Conservation (phyloP, 2,888 invertebrate species). For the Hydrotaea diabolus region DNA sequence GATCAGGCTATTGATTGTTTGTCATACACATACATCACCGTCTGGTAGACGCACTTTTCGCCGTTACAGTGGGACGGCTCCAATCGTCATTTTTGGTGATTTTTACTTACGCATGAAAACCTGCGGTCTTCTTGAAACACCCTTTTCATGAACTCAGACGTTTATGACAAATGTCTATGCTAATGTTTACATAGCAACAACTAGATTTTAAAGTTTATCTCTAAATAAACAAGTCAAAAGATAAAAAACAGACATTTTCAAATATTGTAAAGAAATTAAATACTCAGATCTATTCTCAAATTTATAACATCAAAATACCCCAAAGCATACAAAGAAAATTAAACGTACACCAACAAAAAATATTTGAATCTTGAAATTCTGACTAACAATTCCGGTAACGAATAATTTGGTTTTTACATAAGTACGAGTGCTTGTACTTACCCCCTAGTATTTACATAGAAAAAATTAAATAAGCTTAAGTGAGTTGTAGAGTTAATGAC, state of each 20-base stretch:
- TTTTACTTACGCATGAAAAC: too few relatives aligned
- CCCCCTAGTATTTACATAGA: not conserved
- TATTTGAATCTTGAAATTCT: not conserved
- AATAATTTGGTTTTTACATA: slow-evolving; percentile 6
- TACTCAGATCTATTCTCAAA: not conserved
- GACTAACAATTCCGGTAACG: not conserved
- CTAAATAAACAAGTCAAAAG: not conserved
- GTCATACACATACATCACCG: too few relatives aligned
- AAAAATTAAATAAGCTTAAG: not conserved
- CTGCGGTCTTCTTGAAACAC: too few relatives aligned
- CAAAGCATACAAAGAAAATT: not conserved
- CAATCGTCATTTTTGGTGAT: too few relatives aligned
- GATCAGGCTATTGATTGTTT: too few relatives aligned
- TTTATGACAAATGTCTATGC: not conserved
- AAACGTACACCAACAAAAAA: not conserved
- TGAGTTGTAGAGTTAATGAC: not conserved
- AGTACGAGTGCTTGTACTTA: too few relatives aligned
- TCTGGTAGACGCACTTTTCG: too few relatives aligned
- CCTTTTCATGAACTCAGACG: too few relatives aligned
- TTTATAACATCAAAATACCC: not conserved
- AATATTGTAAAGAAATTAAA: not conserved
- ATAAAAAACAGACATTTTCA: too few relatives aligned
- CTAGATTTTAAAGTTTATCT: not conserved
- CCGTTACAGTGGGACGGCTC: too few relatives aligned
- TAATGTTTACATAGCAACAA: not conserved